These are phyloP conservation scores for Resseliella maxima DNA, from an alignment of 2,888 invertebrate genomes.

Conservation along the genomic window DNA sequence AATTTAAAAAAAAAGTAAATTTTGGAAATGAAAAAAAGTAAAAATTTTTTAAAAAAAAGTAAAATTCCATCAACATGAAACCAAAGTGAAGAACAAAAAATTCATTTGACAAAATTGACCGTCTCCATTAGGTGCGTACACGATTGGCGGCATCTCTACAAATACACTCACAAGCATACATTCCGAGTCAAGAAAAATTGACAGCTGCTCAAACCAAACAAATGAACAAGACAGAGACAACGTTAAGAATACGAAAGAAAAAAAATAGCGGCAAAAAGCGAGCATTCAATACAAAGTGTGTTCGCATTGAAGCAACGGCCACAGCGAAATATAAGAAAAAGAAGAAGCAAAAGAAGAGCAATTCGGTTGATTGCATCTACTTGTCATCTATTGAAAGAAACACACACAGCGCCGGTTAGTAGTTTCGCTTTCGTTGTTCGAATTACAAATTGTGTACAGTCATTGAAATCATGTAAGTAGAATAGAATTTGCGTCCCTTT, in stretches of 20 bases:
- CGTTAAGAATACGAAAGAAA: neutral
- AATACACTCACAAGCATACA: neutral
- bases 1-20: neutral
- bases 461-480: constrained; percentile 42
- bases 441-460: constrained; percentile 44
- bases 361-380: neutral
- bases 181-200: neutral
- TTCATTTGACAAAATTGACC: neutral
- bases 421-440: constrained; percentile 31
- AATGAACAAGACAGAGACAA: neutral
- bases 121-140: neutral
- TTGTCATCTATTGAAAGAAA: constrained; percentile 23
- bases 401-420: constrained; percentile 41
- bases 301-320: neutral
- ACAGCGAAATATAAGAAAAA: neutral
- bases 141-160: neutral
- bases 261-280: constrained; percentile 14
- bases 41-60: no score
- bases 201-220: neutral
- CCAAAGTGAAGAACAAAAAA: neutral
- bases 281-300: neutral
- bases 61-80: neutral
- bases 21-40: neutral
- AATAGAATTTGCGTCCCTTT: neutral
- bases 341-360: neutral